Base-by-base conservation (phyloP, 2,888 invertebrate genomes). In the Parthenolecanium corni region DNA sequence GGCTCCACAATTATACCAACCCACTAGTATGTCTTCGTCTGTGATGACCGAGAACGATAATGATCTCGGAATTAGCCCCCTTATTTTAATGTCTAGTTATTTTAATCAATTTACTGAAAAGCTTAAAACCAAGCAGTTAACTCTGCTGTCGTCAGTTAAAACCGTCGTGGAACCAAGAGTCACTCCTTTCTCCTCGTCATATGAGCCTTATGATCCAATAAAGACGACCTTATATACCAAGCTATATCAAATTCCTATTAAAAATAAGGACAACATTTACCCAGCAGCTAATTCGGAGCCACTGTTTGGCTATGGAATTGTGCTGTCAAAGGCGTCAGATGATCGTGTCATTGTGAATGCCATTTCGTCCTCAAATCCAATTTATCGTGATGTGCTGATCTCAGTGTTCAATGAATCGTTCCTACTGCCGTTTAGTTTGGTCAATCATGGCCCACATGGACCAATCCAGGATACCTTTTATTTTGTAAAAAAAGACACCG, bases 321-420 rank as follows among this genome's bases (percentile, higher is more conserved):
- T 92, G 2, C 84, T 93, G 1, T 89, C 91, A 0, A 79, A 89
- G 58, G 86, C 86, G 51, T 77, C 80, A 2, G 83, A 87, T 52
- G 86, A 86, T 9, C 82, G 86, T 69, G 88, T 90, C 36, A 84
- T 89, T 21, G 85, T 90, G 31, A 72, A 71, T 5, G 86, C 90
- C 69, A 90, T 90, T 12, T 89, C 90, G 0, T 86, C 89, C 1
- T 90, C 92, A 0, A 91, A 92, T 72, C 84, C 89, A 31, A 92
- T 93, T 68, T 89, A 91, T 74, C 80, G 87, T 36, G 92, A 93
- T 73, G 92, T 93, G 2, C 90, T 92, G 72, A 92, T 91, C 2
- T 89, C 90, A 1, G 91, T 93, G 4, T 90, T 93, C 74, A 92
- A 92, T 74, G 82, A 90, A 68, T 89, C 90, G 0, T 86, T 85